Evolutionary conservation across 2,113 vertebrate genomes (phyloP).

Genomic region (Hiodon tergisus): DNA sequence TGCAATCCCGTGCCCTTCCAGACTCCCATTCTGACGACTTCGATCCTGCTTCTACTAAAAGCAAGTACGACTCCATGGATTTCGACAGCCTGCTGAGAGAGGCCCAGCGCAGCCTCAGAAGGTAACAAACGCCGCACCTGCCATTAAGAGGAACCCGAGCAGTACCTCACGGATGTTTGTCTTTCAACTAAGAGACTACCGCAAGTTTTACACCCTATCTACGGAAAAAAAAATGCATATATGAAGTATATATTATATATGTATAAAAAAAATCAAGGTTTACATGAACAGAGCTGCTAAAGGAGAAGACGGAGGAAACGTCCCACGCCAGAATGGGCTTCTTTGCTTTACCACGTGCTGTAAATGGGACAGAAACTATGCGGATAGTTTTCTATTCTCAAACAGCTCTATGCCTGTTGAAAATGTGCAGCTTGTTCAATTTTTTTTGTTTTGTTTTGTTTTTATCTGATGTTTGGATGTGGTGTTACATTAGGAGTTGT

Average conservation of each 20-base stretch:
- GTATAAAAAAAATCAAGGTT: conserved; percentile 80
- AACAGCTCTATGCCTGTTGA: conserved; percentile 74
- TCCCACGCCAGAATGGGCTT: conserved; percentile 48
- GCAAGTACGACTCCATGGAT: conserved; percentile 99
- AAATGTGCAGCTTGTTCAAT: conserved; percentile 77
- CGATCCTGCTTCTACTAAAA: conserved; percentile 96
- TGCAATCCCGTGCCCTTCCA: conserved; percentile 53
- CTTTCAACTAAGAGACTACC: conserved; percentile 73
- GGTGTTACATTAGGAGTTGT: conserved; percentile 69
- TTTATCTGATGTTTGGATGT: conserved; percentile 73
- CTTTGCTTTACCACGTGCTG: conserved; percentile 48
- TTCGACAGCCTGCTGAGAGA: conserved; percentile 98
- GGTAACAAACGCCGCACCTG: conserved; percentile 76
- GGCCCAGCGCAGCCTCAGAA: conserved; percentile 93
- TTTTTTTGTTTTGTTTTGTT: conserved; percentile 53
- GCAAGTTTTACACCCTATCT: conserved; percentile 84
- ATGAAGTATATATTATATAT: conserved; percentile 47
- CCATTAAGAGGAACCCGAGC: conserved; percentile 51
- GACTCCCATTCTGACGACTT: conserved; percentile 97
- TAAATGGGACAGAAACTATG: conserved; percentile 43
- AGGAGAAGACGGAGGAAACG: conserved; percentile 54
- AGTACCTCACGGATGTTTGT: conserved; percentile 73
- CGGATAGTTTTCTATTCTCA: conserved; percentile 68
- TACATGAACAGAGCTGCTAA: conserved; percentile 98
- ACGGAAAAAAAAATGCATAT: conserved; percentile 54